Percentiles rank a stretch among this genome's conserved stretches.
Conservation (phyloP, 2,888 invertebrate genomes). For the Hybos culiciformis region DNA sequence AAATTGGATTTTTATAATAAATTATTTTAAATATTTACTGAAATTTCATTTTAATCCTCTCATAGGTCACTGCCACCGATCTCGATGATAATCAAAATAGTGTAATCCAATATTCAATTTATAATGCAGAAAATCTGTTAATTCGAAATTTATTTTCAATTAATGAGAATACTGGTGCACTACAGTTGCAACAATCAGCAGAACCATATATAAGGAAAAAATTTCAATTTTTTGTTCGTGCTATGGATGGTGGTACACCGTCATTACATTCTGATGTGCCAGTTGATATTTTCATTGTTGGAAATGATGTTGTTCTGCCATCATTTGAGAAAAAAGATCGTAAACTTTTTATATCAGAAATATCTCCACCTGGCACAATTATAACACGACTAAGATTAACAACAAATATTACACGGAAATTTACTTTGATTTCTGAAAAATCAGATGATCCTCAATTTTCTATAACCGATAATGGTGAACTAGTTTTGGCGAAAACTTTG, state of each 20-base stretch:
- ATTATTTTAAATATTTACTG: not conserved
- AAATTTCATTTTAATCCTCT: too few relatives aligned
- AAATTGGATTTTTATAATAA: too few relatives aligned
- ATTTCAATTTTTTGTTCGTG: constrained; percentile 81
- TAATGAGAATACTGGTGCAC: constrained; percentile 57
- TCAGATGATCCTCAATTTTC: constrained; percentile 52
- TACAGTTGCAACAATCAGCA: constrained; percentile 51
- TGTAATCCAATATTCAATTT: constrained; percentile 60
- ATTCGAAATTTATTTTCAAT: constrained; percentile 58
- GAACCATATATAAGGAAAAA: constrained; percentile 52
- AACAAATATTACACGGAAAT: constrained; percentile 48
- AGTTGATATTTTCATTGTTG: constrained; percentile 65
- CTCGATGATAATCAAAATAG: constrained; percentile 61
- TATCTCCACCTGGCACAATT: constrained; percentile 50
- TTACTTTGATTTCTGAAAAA: constrained; percentile 46
- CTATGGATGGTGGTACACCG: constrained; percentile 63
- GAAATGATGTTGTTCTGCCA: constrained; percentile 54
- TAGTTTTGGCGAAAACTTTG: constrained; percentile 57
- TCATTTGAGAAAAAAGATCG: constrained; percentile 58
- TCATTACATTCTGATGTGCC: constrained; percentile 71
- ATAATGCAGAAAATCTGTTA: constrained; percentile 51
- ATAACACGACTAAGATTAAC: constrained; percentile 53
- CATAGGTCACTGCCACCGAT: constrained; percentile 59
- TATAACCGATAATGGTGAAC: constrained; percentile 56
- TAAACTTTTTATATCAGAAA: constrained; percentile 69